Evolutionary conservation across 2,888 invertebrate genomes (phyloP).

Genomic region (Limnephilus auricula): DNA sequence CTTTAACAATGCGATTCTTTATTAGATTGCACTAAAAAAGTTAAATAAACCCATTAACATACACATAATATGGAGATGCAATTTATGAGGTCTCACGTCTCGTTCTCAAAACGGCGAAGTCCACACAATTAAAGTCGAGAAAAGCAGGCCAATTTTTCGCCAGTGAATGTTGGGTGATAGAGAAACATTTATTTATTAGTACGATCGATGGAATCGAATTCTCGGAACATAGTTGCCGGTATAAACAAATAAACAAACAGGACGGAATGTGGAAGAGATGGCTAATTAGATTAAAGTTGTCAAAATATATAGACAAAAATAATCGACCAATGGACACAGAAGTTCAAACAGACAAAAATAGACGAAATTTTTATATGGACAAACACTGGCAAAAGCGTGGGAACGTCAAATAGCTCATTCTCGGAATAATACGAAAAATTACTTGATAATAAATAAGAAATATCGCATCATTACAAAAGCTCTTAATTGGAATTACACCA

Average conservation of each 20-base stretch:
- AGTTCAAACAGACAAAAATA: not conserved
- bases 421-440: not conserved
- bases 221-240: not conserved
- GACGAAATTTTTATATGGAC: not conserved
- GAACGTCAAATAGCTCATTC: not conserved
- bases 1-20: not conserved
- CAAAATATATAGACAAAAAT: not conserved
- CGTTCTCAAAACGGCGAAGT: not conserved
- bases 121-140: not conserved
- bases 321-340: not conserved
- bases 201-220: not conserved
- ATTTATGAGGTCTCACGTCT: slow-evolving; percentile 9
- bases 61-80: not conserved
- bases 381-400: not conserved
- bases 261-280: not conserved
- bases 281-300: not conserved
- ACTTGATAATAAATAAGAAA: slow-evolving; percentile 2
- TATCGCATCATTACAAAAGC: not conserved
- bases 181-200: not conserved
- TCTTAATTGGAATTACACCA: not conserved
- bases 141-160: not conserved
- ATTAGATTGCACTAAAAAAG: not conserved
- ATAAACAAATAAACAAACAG: not conserved
- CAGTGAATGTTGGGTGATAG: not conserved
- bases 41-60: not conserved